Conservation (phyloP, 2,113 vertebrate species). For the Acanthisitta chloris region DNA sequence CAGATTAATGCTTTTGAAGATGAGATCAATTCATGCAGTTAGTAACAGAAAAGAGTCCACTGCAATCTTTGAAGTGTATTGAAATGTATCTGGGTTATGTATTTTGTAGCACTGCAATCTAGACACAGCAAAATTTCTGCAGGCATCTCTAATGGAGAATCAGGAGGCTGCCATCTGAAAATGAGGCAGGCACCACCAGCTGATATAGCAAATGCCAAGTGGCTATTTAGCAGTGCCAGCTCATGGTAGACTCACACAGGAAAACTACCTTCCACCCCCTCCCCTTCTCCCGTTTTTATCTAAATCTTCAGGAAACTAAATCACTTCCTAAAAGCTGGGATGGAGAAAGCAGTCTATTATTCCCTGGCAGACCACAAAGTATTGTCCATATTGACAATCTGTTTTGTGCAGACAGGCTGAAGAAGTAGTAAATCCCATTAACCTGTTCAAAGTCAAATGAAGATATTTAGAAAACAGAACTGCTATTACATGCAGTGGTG, state of each 20-base stretch:
- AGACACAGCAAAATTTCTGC: neutral
- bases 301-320: conserved; percentile 49
- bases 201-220: conserved; percentile 45
- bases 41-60: neutral
- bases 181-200: neutral
- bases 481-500: neutral
- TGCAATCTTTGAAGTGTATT: neutral
- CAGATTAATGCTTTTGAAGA: neutral
- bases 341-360: conserved; percentile 47
- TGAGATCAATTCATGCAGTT: neutral
- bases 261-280: neutral
- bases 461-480: conserved; percentile 38
- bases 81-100: neutral
- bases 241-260: neutral
- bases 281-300: neutral
- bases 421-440: conserved; percentile 56
- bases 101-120: neutral
- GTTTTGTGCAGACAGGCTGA: conserved; percentile 22
- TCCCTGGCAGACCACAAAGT: conserved; percentile 7
- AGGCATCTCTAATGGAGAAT: neutral
- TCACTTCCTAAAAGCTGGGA: conserved; percentile 44
- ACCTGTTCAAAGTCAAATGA: conserved; percentile 64
- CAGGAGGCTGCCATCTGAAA: neutral
- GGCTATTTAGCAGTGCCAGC: neutral
- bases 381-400: conserved; percentile 30